Base-by-base conservation (phyloP, 2,797 vertebrate species). In the Neostethus bicornis region DNA sequence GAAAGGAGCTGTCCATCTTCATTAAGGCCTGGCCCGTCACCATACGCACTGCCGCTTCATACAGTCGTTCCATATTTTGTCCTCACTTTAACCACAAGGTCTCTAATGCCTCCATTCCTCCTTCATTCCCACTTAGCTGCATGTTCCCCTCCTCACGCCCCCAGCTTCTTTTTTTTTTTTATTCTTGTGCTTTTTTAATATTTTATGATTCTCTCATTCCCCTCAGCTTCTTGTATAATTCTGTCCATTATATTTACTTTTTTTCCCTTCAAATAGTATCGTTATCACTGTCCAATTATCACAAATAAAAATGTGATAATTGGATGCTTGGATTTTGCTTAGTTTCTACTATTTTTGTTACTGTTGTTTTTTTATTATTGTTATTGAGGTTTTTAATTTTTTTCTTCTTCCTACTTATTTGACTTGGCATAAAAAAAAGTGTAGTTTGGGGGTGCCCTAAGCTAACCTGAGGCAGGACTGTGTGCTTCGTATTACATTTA, bases 1-100 rank as follows among this genome's bases (percentile, higher is more conserved):
- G 77, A 80, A 73, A 59, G 65, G 69, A 81, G 70, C 66, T 81
- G 87, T 86, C 87, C 61, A 10, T 92, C 89, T 90, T 86, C 83
- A 90, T 91, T 91, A 90, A 34, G 24, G 45, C 59, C 52, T 48
- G 29, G 77, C 63, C 58, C 54, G 66, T 75, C 67, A 57, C 73
- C 51, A 37, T 61, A 42, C 29, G 41, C 54, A 38, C 57, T 61
- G 48, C 46, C 2, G 8, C 61, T 76, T 50, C 43, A 37, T 66
- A 55, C 60, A 19, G 41, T 70, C 62, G 61, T 64, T 60, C 66
- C 20, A 41, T 59, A 72, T 77, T 76, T 66, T 47, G 49, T 60
- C 58, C 57, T 69, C 54, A 11, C 46, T 55, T 58, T 66, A 34
- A 46, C 58, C 73, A 62, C 70, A 72, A 77, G 39, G 67, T 81